phyloP scores from a whole-genome alignment of 2,888 invertebrate species.

The Pherbina coryleti region DNA sequence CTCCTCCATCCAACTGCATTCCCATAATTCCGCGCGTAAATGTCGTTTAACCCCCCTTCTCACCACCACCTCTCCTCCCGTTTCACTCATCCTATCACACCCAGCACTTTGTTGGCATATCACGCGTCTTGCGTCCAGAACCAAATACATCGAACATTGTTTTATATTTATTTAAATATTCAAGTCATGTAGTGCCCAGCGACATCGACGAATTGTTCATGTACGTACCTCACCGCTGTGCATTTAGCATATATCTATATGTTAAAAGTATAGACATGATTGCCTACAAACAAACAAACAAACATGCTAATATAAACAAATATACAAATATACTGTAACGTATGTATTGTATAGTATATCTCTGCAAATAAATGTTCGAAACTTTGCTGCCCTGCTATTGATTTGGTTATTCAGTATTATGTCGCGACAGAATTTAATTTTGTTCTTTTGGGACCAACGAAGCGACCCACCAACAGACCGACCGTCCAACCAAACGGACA shows the following conservation, averaged over 20 bases:
- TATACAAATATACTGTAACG: neutral
- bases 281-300: neutral
- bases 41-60: neutral
- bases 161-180: conserved; percentile 46
- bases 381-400: conserved; percentile 51
- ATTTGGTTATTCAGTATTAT: conserved; percentile 62
- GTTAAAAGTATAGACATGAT: neutral
- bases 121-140: neutral
- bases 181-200: conserved; percentile 45
- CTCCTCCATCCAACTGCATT: neutral
- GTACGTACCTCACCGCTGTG: conserved; percentile 13
- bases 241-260: conserved; percentile 34
- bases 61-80: neutral
- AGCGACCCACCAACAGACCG: neutral
- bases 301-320: neutral
- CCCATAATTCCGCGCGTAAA: too few species aligned
- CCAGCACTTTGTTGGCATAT: neutral
- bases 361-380: conserved; percentile 24
- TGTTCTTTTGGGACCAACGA: conserved; percentile 56
- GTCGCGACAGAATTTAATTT: conserved; percentile 66
- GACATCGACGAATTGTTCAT: neutral
- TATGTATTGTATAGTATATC: neutral
- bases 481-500: neutral
- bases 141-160: conserved; percentile 33
- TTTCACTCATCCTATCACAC: neutral